Base-by-base conservation (phyloP, 2,888 invertebrate species). In the Thymelicus acteon region DNA sequence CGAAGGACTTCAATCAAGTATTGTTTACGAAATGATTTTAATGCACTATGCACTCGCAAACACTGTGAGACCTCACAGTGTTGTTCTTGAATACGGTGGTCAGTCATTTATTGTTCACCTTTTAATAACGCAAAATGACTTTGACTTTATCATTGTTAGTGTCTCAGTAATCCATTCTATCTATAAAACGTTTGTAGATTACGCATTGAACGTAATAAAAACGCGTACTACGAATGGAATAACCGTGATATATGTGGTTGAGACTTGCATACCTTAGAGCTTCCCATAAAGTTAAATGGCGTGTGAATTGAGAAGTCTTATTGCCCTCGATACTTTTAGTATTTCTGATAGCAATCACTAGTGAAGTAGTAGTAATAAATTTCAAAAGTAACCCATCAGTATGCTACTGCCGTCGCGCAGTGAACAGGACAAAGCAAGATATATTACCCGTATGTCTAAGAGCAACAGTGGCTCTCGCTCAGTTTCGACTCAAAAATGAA, bases 311-410 rank as follows among this genome's bases (percentile, higher is more conserved):
- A 4, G 12, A 19, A 7, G 15, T 52, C 15, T 19, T 15, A 52
- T 19, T 19, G 15, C 19, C 15, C 15, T 52, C 49, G 49, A 52
- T 52, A 52, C 31, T 5, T 57, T 12, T 57, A 24, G 31, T 19
- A 31, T 57, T 31, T 3, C n/a, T 57, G 10, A 57, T 8, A 57
- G 12, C 57, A 57, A 57, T 57, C 71, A 70, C 80, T 79, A 81
- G 79, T 75, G 76, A 78, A 76, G 77, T 78, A 77, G 79, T 58
- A 69, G 88, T 90, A 91, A 92, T 91, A 92, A 88, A 92, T 91
- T 91, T 91, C 86, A 88, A 91, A 88, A 88, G 87, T 85, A 88
- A 84, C 86, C 82, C 89, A 93, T 93, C 90, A 92, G 92, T 93
- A 93, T 93, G 90, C 92, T 77, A 83, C 79, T 80, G 80, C 76